Conservation (phyloP, 2,113 vertebrate genomes). For the Aegotheles bennettii region DNA sequence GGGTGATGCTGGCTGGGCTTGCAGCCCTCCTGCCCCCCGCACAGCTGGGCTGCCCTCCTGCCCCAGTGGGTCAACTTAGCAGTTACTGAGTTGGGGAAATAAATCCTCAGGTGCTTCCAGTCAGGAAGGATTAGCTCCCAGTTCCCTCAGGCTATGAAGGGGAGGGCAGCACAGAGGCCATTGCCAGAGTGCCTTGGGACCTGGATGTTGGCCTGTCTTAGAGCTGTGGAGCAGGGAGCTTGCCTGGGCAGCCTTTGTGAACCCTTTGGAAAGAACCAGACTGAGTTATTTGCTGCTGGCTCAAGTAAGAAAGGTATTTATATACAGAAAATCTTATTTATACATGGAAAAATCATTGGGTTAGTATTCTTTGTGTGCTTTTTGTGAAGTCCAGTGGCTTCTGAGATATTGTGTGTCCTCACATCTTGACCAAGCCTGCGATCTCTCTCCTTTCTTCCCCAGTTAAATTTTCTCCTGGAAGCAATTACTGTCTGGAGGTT, state of each 20-base stretch:
- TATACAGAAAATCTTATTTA: neutral
- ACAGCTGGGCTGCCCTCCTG: neutral
- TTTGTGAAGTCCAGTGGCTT: neutral
- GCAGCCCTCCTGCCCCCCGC: neutral
- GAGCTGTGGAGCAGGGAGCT: rapidly evolving
- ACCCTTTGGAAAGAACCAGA: rapidly evolving
- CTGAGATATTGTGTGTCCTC: neutral
- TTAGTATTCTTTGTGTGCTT: neutral
- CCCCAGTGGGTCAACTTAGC: rapidly evolving
- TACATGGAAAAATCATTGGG: rapidly evolving
- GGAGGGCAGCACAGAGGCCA: rapidly evolving
- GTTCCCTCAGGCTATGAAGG: neutral
- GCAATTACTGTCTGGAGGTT: neutral
- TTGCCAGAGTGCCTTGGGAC: rapidly evolving
- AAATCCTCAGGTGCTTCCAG: neutral
- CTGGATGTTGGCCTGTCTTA: rapidly evolving
- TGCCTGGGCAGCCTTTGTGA: rapidly evolving
- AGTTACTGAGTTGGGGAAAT: neutral
- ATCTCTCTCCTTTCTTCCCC: neutral
- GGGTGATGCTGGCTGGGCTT: neutral
- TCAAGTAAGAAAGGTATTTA: neutral
- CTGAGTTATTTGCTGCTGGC: rapidly evolving
- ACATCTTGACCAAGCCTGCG: rapidly evolving
- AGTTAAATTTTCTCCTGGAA: neutral
- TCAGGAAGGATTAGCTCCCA: rapidly evolving